Evolutionary conservation across 2,888 invertebrate species (phyloP).

Genomic region (Hartigia nigra): DNA sequence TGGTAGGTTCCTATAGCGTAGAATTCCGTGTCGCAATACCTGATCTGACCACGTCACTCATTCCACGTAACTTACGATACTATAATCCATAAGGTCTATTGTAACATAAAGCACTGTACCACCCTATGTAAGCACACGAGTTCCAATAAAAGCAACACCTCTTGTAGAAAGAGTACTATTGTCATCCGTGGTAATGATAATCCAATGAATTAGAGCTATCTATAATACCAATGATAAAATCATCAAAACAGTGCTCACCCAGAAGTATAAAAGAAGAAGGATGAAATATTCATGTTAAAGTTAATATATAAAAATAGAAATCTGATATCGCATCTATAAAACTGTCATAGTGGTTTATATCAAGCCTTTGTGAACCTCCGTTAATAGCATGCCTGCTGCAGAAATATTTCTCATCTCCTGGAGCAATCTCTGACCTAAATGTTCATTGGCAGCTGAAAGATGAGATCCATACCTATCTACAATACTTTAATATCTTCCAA

Average conservation of each 20-base stretch:
- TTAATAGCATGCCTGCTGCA: constrained; percentile 10
- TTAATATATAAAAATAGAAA: not conserved
- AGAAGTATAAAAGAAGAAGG: not conserved
- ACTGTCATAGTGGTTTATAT: not conserved
- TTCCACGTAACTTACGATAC: constrained; percentile 7
- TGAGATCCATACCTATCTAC: not conserved
- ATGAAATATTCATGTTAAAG: not conserved
- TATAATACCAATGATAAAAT: not conserved
- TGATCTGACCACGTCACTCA: constrained; percentile 13
- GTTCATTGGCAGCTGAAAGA: constrained; percentile 13
- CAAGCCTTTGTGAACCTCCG: not conserved
- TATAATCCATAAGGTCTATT: constrained; percentile 12
- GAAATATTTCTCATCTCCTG: constrained; percentile 17
- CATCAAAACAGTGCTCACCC: not conserved
- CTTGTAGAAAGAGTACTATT: constrained; percentile 25
- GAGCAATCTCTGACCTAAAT: constrained; percentile 20
- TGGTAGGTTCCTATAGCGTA: not conserved
- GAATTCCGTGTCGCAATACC: not conserved
- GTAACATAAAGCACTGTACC: constrained; percentile 27
- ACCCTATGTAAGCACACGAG: constrained; percentile 28
- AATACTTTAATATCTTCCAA: not conserved
- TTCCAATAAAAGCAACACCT: constrained; percentile 31
- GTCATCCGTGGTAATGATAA: not conserved
- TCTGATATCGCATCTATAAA: not conserved
- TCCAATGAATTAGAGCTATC: not conserved